Evolutionary conservation across 2,888 invertebrate species (phyloP).

Genomic region (Rhagium mordax): DNA sequence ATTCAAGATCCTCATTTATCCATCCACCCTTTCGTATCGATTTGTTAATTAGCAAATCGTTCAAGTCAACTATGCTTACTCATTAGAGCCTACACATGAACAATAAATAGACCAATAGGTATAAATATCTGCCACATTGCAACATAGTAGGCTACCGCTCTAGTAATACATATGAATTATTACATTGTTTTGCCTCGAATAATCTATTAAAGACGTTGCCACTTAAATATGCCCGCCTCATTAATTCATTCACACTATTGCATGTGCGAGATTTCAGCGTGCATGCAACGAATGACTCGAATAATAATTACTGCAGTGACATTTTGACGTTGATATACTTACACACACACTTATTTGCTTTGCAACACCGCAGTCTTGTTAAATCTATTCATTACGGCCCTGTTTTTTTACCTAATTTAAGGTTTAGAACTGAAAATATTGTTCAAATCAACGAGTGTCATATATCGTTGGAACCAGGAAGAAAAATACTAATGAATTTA

Average conservation of each 20-base stretch:
- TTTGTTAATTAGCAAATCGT: no score
- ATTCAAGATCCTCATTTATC: no score
- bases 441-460: no score
- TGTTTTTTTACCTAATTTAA: no score
- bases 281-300: not conserved
- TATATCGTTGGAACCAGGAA: no score
- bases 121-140: not conserved
- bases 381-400: no score
- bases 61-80: not conserved
- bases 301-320: not conserved
- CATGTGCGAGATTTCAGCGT: not conserved
- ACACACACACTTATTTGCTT: no score
- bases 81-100: not conserved
- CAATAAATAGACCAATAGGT: not conserved
- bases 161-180: constrained; percentile 12
- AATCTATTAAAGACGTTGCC: constrained; percentile 9
- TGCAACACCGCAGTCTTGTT: no score
- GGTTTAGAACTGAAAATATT: no score
- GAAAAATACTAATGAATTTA: no score
- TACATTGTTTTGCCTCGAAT: constrained; percentile 12
- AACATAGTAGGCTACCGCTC: constrained; percentile 1
- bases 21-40: no score
- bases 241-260: constrained; percentile 3
- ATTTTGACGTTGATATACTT: not conserved
- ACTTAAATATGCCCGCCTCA: not conserved